Percentiles rank a stretch among this genome's conserved stretches.
These are phyloP conservation scores for Peromyscus leucopus DNA, from an alignment of 2,113 vertebrate genomes.

Conservation along the genomic window DNA sequence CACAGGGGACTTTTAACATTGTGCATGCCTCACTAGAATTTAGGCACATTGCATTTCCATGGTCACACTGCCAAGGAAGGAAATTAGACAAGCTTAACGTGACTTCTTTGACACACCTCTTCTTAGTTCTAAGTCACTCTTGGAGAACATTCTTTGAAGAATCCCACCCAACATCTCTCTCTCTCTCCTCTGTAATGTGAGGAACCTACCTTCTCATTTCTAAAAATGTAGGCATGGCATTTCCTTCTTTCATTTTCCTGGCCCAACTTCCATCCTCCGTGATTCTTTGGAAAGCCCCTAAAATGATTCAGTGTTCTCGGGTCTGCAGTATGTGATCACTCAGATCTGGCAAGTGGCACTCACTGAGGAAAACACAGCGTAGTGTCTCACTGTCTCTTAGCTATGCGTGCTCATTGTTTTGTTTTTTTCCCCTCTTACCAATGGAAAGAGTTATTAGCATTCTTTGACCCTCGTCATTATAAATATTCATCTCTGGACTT, in stretches of 20 bases:
- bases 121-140: slow-evolving; percentile 69
- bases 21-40: slow-evolving; percentile 50
- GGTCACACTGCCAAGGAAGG: slow-evolving; percentile 26
- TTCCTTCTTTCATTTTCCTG: slow-evolving; percentile 69
- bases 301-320: not conserved
- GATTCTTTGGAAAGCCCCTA: slow-evolving; percentile 3
- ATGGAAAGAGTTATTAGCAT: not conserved
- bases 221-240: slow-evolving; percentile 71
- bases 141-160: slow-evolving; percentile 68
- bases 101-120: slow-evolving; percentile 42
- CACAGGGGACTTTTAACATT: slow-evolving; percentile 33
- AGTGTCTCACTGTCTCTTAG: not conserved
- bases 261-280: slow-evolving; percentile 6
- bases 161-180: slow-evolving; percentile 71
- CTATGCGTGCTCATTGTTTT: not conserved
- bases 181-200: slow-evolving; percentile 62
- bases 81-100: slow-evolving; percentile 46
- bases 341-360: not conserved
- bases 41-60: slow-evolving; percentile 59
- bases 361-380: not conserved
- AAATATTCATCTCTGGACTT: not conserved
- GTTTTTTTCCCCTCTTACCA: not conserved
- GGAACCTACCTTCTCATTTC: slow-evolving; percentile 71
- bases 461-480: not conserved
- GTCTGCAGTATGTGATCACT: not conserved